A percentile compares a stretch with the other conserved stretches of the same genome.
Conservation (phyloP, 2,113 vertebrate species). For the Cyanoderma ruficeps region DNA sequence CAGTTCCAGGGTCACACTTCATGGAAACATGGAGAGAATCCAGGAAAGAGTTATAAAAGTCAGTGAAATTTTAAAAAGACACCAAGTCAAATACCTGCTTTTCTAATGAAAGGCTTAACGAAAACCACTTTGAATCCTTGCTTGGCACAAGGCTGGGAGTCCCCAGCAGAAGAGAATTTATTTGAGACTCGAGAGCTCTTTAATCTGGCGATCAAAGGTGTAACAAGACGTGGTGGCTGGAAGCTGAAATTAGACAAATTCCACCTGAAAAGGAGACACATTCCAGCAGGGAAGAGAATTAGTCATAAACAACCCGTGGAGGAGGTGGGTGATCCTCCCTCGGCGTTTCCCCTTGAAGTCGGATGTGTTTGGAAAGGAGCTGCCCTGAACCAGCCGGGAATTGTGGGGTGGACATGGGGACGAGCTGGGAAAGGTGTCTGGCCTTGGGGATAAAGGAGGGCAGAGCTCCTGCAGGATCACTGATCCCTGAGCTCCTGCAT, state of each 20-base stretch:
- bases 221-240: slow-evolving; percentile 2
- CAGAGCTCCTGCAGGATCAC: background rate
- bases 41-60: background rate
- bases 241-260: slow-evolving; percentile 58
- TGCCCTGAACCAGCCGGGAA: background rate
- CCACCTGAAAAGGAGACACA: slow-evolving; percentile 12
- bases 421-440: background rate
- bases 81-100: background rate
- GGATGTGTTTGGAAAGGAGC: background rate
- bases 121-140: slow-evolving; percentile 19
- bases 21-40: background rate
- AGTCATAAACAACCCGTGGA: background rate
- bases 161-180: slow-evolving; percentile 11
- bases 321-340: background rate
- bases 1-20: background rate
- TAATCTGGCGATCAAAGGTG: slow-evolving; percentile 51
- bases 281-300: background rate
- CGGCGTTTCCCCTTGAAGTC: background rate
- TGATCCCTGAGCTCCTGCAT: background rate
- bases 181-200: slow-evolving; percentile 36
- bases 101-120: slow-evolving; percentile 2
- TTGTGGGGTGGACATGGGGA: background rate
- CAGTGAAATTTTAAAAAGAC: background rate
- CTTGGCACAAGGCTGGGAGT: slow-evolving; percentile 18
- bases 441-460: background rate